Base-by-base conservation (phyloP, 2,113 vertebrate genomes). In the Anoplopoma fimbria region DNA sequence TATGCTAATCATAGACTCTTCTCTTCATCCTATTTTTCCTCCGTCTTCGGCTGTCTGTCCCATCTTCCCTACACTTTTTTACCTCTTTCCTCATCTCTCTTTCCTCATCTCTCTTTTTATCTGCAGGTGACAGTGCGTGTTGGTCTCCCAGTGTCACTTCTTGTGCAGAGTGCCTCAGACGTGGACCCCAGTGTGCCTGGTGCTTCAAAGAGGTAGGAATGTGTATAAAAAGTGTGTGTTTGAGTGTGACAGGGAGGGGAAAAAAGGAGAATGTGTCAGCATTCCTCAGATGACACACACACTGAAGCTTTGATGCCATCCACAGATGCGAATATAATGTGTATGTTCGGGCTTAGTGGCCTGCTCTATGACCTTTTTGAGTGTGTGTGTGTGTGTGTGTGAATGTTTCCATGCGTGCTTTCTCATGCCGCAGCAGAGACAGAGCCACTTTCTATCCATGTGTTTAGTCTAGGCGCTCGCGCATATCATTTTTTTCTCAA, bases 151-250 rank as follows among this genome's bases (percentile, higher is more conserved):
- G 94, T 77, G 88, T 96, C 85, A 93, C 84, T 29, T 96, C 97
- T 29, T 99, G 98, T 68, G 78, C 93, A 75, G 96, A 95, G 85
- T 99, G 98, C 87, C 96, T 99, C 78, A 91, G 91, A 36, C 95
- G 96, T 84, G 97, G 97, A 86, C 97, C 98, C 29, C 96, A 98
- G 88, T 99, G 98, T 25, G 96, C 96, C 90, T 99, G 98, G 98
- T 99, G 98, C 94, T 95, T 95, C 93, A 95, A 97, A 92, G 96
- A 99, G 98, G 98, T 99, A 93, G 92, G 88, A 45, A 51, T 63
- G 73, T 53, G 47, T 64, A 51, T 68, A 38, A 42, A 69, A 88
- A 85, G 27, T 58, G 23, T 5, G 53, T 58, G 36, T 76, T 77
- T 40, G 42, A 21, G 38, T 57, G 45, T 25, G 67, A 75, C 3